These are phyloP conservation scores for Oryzias sinensis DNA, from an alignment of 2,797 vertebrate genomes.

Conservation along the genomic window DNA sequence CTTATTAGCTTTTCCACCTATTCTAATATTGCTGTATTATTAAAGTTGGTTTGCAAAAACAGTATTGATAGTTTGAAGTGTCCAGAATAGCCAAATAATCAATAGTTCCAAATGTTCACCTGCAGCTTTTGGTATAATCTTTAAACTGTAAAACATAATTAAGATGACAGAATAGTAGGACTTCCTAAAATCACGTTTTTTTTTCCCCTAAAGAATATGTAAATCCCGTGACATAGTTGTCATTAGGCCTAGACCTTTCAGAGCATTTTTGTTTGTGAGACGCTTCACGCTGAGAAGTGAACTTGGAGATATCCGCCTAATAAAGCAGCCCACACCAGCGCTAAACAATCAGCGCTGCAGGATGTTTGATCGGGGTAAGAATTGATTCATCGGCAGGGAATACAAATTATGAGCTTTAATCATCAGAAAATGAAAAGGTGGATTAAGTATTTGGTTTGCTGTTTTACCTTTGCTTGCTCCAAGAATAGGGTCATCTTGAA, in stretches of 20 bases:
- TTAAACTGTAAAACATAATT: constrained; percentile 13
- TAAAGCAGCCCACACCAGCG: constrained; percentile 20
- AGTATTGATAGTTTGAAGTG: too few species aligned
- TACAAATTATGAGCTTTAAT: constrained; percentile 20
- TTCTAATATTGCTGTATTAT: too few species aligned
- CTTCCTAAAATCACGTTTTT: constrained; percentile 8
- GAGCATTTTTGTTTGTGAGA: constrained; percentile 15
- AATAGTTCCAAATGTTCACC: too few species aligned
- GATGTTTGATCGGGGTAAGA: constrained; percentile 25
- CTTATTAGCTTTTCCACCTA: too few species aligned
- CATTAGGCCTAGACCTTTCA: constrained; percentile 28
- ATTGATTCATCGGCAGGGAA: constrained; percentile 28
- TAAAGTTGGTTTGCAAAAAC: too few species aligned
- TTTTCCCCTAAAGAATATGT: not conserved
- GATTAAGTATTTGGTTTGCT: too few species aligned
- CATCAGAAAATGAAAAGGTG: constrained; percentile 1
- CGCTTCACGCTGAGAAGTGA: constrained; percentile 25
- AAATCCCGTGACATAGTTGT: constrained; percentile 32
- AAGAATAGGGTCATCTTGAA: too few species aligned
- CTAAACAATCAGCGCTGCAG: constrained; percentile 18
- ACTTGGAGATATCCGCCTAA: constrained; percentile 31
- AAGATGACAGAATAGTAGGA: constrained; percentile 9
- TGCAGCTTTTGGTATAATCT: too few species aligned
- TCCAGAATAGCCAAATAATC: too few species aligned
- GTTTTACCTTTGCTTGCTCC: too few species aligned